Base-by-base conservation (phyloP, 2,797 vertebrate species). In the Carapus acus region DNA sequence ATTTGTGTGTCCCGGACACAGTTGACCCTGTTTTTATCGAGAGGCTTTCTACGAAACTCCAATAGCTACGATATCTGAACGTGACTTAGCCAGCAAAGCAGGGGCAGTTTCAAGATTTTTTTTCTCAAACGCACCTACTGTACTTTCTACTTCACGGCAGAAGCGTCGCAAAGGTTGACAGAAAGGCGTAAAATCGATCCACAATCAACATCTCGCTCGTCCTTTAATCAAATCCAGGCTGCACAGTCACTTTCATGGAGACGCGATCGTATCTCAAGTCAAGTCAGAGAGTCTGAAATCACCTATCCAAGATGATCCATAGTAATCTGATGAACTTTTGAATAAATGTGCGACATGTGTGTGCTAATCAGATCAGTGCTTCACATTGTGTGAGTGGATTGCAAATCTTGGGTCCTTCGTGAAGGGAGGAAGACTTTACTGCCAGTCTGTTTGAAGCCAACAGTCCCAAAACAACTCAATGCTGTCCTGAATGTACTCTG, bases 401-500 rank as follows among this genome's bases (percentile, higher is more conserved):
- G 34, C 34, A 7, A 11, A n/a, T 17, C 45, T 42, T 58, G 29
- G 46, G 46, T 55, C 36, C 33, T 55, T 62, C 9, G 33, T 34
- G 29, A 61, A 47, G 49, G 62, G 41, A 57, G 53, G 31, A 51
- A 41, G 24, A 65, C 21, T 21, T 44, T 36, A 67, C 71, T 67
- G 62, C 70, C 72, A 52, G 49, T 54, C 22, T 46, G 64, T 64
- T 54, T 77, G 52, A 58, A 67, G 74, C 69, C 63, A 54, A 70
- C 54, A 58, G 71, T 64, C 69, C 73, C 67, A 67, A 69, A 81
- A 73, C 60, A 60, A 65, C 66, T 71, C 74, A 71, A 80, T 81
- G 80, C 85, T 85, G 75, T 66, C 76, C 83, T 84, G 84, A 88
- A 89, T 88, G 87, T 88, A 88, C 83, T 76, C 61, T 64, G 62